Evolutionary conservation across 2,113 vertebrate species (phyloP).

Genomic region (Onychostoma macrolepis): DNA sequence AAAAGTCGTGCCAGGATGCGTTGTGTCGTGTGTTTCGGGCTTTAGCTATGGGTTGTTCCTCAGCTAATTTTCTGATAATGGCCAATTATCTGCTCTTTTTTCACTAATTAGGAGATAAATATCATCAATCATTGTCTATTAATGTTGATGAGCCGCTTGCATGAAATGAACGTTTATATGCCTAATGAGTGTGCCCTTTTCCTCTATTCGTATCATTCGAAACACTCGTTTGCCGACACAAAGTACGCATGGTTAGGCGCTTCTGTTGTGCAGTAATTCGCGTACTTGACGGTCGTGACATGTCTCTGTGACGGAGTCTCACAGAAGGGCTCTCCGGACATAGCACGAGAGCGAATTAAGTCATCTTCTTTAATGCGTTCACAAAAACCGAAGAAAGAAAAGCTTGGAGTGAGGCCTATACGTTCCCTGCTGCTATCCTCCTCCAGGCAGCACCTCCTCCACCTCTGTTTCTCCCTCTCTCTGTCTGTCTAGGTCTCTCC

Average conservation of each 20-base stretch:
- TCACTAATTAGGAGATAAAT: constrained; percentile 45
- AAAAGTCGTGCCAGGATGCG: neutral
- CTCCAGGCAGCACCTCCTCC: constrained; percentile 51
- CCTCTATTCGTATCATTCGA: constrained; percentile 16
- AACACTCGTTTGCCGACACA: constrained; percentile 27
- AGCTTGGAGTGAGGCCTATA: constrained; percentile 70
- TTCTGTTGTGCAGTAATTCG: constrained; percentile 24
- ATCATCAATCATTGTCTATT: constrained; percentile 46
- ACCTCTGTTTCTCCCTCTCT: constrained; percentile 58
- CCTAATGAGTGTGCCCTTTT: constrained; percentile 42
- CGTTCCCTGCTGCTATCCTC: constrained; percentile 67
- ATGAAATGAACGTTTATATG: constrained; percentile 41
- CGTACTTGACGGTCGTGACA: constrained; percentile 6
- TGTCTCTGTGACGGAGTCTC: constrained; percentile 37
- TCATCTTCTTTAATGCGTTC: constrained; percentile 80
- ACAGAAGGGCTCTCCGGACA: constrained; percentile 66
- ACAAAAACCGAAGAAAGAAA: constrained; percentile 70
- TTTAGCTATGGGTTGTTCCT: constrained; percentile 1
- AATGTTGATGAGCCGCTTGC: constrained; percentile 29
- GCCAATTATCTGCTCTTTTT: constrained; percentile 48
- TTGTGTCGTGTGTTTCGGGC: neutral
- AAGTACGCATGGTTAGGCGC: constrained; percentile 29
- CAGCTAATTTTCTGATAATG: constrained; percentile 46
- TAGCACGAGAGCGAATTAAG: constrained; percentile 82
- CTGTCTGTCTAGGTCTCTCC: constrained; percentile 36